phyloP scores from a whole-genome alignment of 2,797 vertebrate species.

The Decapterus maruadsi region DNA sequence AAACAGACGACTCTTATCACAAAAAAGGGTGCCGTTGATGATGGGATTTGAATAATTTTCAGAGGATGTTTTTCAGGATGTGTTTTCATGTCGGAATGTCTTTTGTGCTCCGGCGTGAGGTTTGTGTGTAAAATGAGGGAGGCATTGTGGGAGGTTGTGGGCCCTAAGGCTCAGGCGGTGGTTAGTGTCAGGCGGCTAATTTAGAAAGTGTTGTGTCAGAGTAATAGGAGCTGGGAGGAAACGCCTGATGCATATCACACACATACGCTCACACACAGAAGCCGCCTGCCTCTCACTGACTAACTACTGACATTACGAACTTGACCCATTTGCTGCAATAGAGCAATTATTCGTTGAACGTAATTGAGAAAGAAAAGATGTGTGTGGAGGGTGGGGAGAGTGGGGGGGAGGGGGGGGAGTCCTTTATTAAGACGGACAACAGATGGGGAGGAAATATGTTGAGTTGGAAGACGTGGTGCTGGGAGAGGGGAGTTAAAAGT shows the following conservation, averaged over 20 bases:
- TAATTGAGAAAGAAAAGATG: conserved; percentile 22
- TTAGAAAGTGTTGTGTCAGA: conserved; percentile 77
- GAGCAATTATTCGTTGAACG: conserved; percentile 31
- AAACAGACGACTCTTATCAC: not conserved
- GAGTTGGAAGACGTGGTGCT: conserved; percentile 29
- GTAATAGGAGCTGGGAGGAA: conserved; percentile 73
- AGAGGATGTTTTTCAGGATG: not conserved
- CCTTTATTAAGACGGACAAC: conserved; percentile 34
- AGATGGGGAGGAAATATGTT: conserved; percentile 53
- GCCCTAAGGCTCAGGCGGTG: conserved; percentile 37
- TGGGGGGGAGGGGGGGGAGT: not conserved
- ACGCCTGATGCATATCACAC: conserved; percentile 35
- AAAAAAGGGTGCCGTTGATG: not conserved
- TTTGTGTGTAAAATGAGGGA: conserved; percentile 16
- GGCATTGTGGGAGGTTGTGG: conserved; percentile 39
- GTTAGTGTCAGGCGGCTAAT: conserved; percentile 59
- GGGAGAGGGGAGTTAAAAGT: conserved; percentile 38
- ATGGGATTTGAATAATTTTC: not conserved
- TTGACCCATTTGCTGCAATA: conserved; percentile 40
- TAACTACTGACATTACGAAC: conserved; percentile 29
- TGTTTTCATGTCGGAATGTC: not conserved
- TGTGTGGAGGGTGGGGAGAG: not conserved
- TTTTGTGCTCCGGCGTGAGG: conserved; percentile 2
- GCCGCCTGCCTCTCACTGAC: conserved; percentile 30
- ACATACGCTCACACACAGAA: not conserved